phyloP scores from a whole-genome alignment of 1,140 invertebrate species.

The Calliopsis andreniformis region DNA sequence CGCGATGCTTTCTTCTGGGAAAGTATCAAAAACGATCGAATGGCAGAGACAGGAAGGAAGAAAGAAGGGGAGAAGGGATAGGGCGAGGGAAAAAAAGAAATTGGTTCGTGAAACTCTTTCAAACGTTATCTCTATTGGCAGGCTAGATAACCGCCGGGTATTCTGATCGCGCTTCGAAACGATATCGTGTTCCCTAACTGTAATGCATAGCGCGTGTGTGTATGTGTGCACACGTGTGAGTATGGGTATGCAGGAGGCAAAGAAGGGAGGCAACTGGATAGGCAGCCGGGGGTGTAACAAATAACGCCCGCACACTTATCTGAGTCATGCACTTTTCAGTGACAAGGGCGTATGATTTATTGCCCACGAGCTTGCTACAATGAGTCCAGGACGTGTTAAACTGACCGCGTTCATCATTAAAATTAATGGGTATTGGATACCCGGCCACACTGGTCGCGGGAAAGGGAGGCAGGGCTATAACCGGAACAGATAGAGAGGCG shows the following conservation, averaged over 20 bases:
- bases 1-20: neutral
- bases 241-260: neutral
- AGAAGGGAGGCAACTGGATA: conserved; percentile 36
- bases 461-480: conserved; percentile 14
- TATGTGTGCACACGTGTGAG: too few relatives aligned
- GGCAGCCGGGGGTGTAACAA: conserved; percentile 50
- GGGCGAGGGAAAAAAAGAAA: neutral
- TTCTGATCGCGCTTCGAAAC: conserved; percentile 51
- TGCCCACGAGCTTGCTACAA: conserved; percentile 64
- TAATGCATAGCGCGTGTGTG: neutral
- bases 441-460: conserved; percentile 29
- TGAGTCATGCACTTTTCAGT: conserved; percentile 67
- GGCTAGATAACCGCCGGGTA: conserved; percentile 30
- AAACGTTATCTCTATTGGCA: conserved; percentile 17
- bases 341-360: conserved; percentile 68
- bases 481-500: conserved; percentile 27
- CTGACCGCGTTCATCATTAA: conserved; percentile 75
- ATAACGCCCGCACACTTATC: conserved; percentile 66
- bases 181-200: conserved; percentile 50
- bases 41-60: neutral
- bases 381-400: conserved; percentile 72
- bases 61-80: neutral
- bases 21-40: neutral
- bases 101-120: conserved; percentile 9
- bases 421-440: conserved; percentile 74